Percentiles rank a stretch among this genome's conserved stretches.
Conservation (phyloP, 2,888 invertebrate species). For the Teleogryllus oceanicus region DNA sequence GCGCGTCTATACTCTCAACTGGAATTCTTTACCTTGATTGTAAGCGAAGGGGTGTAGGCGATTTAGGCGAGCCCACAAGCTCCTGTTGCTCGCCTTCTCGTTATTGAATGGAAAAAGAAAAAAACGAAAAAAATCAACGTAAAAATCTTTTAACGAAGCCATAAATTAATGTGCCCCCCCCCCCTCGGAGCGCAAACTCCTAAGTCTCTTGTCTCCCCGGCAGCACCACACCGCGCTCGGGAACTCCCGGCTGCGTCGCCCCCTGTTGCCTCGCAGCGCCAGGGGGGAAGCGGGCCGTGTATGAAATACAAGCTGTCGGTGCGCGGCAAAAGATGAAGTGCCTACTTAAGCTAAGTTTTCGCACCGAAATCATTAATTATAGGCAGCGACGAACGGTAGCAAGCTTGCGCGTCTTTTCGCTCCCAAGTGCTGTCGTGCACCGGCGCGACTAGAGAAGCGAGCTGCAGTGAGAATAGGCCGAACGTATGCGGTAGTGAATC, state of each 20-base stretch:
- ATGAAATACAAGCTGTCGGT: slow-evolving; percentile 1
- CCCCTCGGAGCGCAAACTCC: not conserved
- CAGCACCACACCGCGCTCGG: too few species aligned
- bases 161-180: slow-evolving; percentile 24
- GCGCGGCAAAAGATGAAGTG: slow-evolving; percentile 3
- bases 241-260: not conserved
- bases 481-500: too few species aligned
- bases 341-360: not conserved
- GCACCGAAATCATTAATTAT: slow-evolving; percentile 6
- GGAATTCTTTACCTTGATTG: too few species aligned
- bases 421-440: too few species aligned
- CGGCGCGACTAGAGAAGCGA: too few species aligned
- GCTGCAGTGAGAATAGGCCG: too few species aligned
- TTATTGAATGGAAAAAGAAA: slow-evolving; percentile 18
- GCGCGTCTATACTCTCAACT: too few species aligned
- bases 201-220: not conserved
- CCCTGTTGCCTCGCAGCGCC: not conserved
- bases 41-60: too few species aligned
- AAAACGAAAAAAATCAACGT: too few species aligned
- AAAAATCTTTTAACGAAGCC: slow-evolving; percentile 28
- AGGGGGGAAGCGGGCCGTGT: not conserved
- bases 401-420: too few species aligned
- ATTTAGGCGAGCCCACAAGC: not conserved
- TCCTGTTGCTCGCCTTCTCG: not conserved
- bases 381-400: not conserved